Conservation (phyloP, 2,888 invertebrate genomes). For the Neria commutata region DNA sequence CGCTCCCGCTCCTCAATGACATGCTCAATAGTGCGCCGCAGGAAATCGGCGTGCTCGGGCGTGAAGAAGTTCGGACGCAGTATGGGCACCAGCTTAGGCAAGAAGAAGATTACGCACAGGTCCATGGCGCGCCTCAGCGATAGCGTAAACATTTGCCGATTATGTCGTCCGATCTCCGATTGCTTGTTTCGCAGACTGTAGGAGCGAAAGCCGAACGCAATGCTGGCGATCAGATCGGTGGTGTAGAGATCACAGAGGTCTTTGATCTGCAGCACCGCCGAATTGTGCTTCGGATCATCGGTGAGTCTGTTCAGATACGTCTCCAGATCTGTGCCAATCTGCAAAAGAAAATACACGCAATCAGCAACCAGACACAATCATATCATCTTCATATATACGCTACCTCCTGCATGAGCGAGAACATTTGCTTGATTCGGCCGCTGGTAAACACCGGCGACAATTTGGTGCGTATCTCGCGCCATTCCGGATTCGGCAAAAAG, state of each 20-base stretch:
- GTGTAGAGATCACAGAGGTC: constrained; percentile 58
- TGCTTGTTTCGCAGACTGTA: constrained; percentile 62
- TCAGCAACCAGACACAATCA: too few species aligned
- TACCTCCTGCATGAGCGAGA: constrained; percentile 57
- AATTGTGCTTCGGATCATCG: constrained; percentile 37
- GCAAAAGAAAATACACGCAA: constrained; percentile 3
- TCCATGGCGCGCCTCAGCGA: constrained; percentile 55
- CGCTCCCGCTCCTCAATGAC: constrained; percentile 61
- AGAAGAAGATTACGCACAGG: constrained; percentile 58
- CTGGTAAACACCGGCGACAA: constrained; percentile 63
- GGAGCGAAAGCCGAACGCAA: constrained; percentile 63
- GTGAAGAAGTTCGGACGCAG: constrained; percentile 52
- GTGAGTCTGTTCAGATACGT: constrained; percentile 49
- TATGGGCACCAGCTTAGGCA: constrained; percentile 58
- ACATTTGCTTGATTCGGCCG: constrained; percentile 60
- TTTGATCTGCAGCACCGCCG: constrained; percentile 47
- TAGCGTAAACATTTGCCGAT: constrained; percentile 57
- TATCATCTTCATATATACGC: neutral
- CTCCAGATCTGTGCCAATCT: constrained; percentile 58
- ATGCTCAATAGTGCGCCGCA: constrained; percentile 59
- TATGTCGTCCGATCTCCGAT: constrained; percentile 59
- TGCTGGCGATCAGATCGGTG: constrained; percentile 63
- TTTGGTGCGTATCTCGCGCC: constrained; percentile 61
- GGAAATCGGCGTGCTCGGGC: constrained; percentile 52
- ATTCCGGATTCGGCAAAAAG: constrained; percentile 61